Percentiles rank a stretch among this genome's conserved stretches.
Conservation (phyloP, 2,113 vertebrate genomes). For the Salvator merianae region DNA sequence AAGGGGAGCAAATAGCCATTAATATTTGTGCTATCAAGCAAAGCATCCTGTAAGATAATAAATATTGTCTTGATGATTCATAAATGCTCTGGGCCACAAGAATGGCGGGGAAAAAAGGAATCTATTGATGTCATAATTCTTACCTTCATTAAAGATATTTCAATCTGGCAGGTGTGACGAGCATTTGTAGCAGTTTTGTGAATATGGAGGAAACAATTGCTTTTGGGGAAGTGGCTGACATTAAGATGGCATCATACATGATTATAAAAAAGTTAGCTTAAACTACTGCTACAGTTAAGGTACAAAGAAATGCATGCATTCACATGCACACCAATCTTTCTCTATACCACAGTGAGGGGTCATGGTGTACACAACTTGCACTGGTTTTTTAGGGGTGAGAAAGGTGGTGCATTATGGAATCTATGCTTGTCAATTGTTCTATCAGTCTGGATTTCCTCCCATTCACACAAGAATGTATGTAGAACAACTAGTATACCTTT, state of each 20-base stretch:
- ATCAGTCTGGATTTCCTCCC: no score
- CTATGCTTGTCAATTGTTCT: no score
- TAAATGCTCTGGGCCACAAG: constrained; percentile 35
- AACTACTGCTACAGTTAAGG: not conserved
- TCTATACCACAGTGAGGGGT: no score
- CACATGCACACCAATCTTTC: no score
- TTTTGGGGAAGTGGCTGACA: not conserved
- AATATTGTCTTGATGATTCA: constrained; percentile 34
- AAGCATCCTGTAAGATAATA: constrained; percentile 10
- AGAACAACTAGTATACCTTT: no score
- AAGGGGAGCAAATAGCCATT: constrained; percentile 48
- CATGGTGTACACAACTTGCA: no score
- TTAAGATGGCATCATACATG: not conserved
- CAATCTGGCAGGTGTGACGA: constrained; percentile 8
- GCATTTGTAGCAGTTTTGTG: constrained; percentile 8
- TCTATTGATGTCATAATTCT: constrained; percentile 47
- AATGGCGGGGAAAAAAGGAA: constrained; percentile 14
- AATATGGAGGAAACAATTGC: not conserved
- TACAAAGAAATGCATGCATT: not conserved
- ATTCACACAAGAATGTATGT: no score
- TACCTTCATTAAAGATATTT: constrained; percentile 27
- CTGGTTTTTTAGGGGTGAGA: no score
- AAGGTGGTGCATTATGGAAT: no score
- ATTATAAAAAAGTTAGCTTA: constrained; percentile 18
- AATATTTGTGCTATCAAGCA: constrained; percentile 44